Conservation (phyloP, 1,140 invertebrate species). For the Condylostylus longicornis region DNA sequence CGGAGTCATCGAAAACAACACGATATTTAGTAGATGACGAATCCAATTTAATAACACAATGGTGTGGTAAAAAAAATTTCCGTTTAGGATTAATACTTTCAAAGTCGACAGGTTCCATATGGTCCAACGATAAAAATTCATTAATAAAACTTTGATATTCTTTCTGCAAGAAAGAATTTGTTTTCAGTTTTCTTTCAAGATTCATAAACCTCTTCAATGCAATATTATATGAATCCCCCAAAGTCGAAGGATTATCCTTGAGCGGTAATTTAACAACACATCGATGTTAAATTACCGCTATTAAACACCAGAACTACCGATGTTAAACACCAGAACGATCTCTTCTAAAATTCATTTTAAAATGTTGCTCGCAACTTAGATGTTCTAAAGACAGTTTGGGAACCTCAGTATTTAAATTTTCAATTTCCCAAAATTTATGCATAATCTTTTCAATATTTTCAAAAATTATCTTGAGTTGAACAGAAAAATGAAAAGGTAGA, state of each 20-base stretch:
- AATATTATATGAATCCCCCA: constrained; percentile 16
- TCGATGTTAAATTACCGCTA: too few species aligned
- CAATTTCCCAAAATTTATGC: constrained; percentile 12
- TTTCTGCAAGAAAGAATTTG: constrained; percentile 9
- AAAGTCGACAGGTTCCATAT: constrained; percentile 22
- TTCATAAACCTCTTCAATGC: constrained; percentile 16
- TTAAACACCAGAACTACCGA: too few species aligned
- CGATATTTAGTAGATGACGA: constrained; percentile 12
- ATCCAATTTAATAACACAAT: constrained; percentile 11
- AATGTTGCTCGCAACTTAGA: constrained; percentile 5
- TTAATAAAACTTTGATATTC: constrained; percentile 13
- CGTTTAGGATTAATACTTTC: constrained; percentile 9
- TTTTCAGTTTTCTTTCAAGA: constrained; percentile 17
- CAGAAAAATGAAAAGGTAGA: not conserved
- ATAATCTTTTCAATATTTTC: constrained; percentile 4
- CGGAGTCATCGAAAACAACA: constrained; percentile 9
- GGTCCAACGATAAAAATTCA: constrained; percentile 21
- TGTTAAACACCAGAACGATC: constrained; percentile 2
- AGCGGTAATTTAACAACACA: constrained; percentile 10
- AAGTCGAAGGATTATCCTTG: constrained; percentile 9
- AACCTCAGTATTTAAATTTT: constrained; percentile 6
- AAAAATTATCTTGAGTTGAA: too few species aligned
- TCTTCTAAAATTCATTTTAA: not conserved
- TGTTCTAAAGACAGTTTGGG: constrained; percentile 4
- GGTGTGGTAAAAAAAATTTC: constrained; percentile 16